phyloP scores from a whole-genome alignment of 2,797 vertebrate genomes.

The Tamandua tetradactyla region DNA sequence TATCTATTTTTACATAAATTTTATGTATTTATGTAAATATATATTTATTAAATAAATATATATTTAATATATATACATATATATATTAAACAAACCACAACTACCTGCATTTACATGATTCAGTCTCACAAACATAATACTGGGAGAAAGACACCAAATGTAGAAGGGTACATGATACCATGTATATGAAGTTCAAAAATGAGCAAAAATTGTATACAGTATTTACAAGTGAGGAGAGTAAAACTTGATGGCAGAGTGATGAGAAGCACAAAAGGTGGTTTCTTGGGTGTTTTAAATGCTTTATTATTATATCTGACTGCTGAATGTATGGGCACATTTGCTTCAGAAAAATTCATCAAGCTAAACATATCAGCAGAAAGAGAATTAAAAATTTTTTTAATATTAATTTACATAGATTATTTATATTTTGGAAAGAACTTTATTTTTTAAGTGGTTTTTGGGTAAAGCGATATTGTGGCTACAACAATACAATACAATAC shows the following conservation, averaged over 20 bases:
- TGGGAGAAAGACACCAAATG: not conserved
- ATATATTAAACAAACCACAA: not conserved
- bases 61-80: no score
- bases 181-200: not conserved
- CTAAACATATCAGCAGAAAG: no score
- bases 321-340: fast-evolving
- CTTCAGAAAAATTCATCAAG: not conserved
- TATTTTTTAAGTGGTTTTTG: not conserved
- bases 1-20: no score
- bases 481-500: not conserved
- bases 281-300: not conserved
- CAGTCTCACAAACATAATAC: not conserved
- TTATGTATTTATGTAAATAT: no score
- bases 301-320: not conserved
- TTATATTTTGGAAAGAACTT: not conserved
- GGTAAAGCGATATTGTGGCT: not conserved
- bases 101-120: not conserved
- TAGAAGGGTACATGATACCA: not conserved
- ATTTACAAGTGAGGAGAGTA: not conserved
- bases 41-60: no score
- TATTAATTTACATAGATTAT: not conserved
- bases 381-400: not conserved
- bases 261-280: not conserved
- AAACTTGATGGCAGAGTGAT: not conserved
- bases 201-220: not conserved